phyloP scores from a whole-genome alignment of 2,888 invertebrate genomes.

The Diaperis boleti region DNA sequence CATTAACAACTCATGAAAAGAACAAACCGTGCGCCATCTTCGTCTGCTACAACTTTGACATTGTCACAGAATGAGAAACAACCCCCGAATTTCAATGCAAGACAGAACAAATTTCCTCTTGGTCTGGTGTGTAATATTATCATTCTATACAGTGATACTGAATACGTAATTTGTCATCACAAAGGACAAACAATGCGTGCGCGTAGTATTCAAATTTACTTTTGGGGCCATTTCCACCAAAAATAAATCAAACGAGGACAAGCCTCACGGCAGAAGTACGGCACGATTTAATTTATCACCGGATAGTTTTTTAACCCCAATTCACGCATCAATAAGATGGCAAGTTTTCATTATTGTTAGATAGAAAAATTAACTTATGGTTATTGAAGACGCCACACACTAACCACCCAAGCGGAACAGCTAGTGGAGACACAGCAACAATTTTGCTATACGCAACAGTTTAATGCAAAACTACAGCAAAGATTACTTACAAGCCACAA shows the following conservation, averaged over 20 bases:
- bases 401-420: too few species aligned
- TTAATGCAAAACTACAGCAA: too few species aligned
- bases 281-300: slow-evolving; percentile 21
- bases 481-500: too few species aligned
- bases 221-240: slow-evolving; percentile 21
- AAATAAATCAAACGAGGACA: slow-evolving; percentile 17
- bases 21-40: background rate
- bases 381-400: too few species aligned
- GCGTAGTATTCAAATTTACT: slow-evolving; percentile 29
- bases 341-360: too few species aligned
- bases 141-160: slow-evolving; percentile 18
- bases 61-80: slow-evolving; percentile 3
- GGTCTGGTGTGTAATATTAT: slow-evolving; percentile 14
- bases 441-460: too few species aligned
- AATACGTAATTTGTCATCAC: slow-evolving; percentile 30
- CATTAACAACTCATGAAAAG: background rate
- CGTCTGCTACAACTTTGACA: slow-evolving; percentile 1
- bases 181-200: slow-evolving; percentile 24
- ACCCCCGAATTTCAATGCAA: background rate
- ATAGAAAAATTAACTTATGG: too few species aligned
- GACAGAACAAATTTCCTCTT: slow-evolving; percentile 17
- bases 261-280: slow-evolving; percentile 11
- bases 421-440: too few species aligned
- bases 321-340: background rate
- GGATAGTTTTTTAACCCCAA: slow-evolving; percentile 5